These are phyloP conservation scores for Heliconius charithonia DNA, from an alignment of 2,888 invertebrate genomes.

Conservation along the genomic window DNA sequence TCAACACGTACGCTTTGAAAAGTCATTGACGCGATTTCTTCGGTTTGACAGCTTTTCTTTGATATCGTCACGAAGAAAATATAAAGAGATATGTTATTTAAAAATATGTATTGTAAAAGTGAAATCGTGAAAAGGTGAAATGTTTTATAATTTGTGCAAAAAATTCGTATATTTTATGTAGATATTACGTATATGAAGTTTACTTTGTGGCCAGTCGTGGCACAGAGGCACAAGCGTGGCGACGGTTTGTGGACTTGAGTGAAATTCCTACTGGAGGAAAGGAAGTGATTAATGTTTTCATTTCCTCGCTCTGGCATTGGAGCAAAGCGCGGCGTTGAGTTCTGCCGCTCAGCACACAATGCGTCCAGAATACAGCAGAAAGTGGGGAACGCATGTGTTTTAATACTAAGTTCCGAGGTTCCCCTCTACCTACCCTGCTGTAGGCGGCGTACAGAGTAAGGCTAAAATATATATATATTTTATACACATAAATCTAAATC, in stretches of 20 bases:
- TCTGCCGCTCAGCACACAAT: no score
- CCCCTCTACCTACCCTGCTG: background rate
- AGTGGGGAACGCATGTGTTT: background rate
- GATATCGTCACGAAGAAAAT: slow-evolving; percentile 16
- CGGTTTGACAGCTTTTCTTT: slow-evolving; percentile 6
- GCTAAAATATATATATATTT: no score
- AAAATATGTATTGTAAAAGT: slow-evolving; percentile 6
- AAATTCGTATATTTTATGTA: background rate
- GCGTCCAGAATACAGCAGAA: background rate
- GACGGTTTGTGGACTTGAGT: no score
- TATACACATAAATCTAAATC: no score
- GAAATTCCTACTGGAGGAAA: no score
- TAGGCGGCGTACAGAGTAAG: no score
- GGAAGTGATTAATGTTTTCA: background rate
- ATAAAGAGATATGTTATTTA: slow-evolving; percentile 7
- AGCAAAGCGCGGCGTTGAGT: no score
- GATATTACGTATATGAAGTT: no score
- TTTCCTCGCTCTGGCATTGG: background rate
- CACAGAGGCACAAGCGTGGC: background rate
- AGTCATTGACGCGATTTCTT: slow-evolving; percentile 5
- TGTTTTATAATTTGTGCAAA: background rate
- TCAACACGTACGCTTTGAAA: slow-evolving; percentile 9
- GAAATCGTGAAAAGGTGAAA: slow-evolving; percentile 2
- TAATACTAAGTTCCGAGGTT: background rate
- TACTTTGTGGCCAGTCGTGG: no score